Base-by-base conservation (phyloP, 2,888 invertebrate species). In the Coenonympha glycerion region DNA sequence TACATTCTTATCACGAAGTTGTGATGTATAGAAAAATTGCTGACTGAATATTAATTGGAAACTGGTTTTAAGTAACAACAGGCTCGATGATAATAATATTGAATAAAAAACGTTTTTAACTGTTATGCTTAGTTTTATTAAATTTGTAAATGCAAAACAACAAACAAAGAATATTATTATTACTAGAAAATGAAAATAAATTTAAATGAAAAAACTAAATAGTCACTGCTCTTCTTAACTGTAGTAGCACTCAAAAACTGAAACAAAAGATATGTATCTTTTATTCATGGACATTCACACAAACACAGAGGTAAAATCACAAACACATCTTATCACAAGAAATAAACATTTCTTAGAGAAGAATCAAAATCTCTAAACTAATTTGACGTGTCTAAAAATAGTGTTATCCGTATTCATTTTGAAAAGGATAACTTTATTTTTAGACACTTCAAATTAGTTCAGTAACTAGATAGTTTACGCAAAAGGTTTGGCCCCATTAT, bases 191-290 rank as follows among this genome's bases (percentile, higher is more conserved):
- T 47, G 53, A 45, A 33, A n/a, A n/a, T n/a, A n/a, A 28, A 52
- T 61, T 61, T 60, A 65, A 51, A 56, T 52, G 6, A 8, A 63
- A 63, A 61, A 63, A 52, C 63, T 59, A 8, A n/a, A n/a, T 69
- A 69, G 45, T 66, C 66, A 49, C 71, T 68, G 30, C 1, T 13
- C n/a, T 3, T 28, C n/a, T 24, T 0, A 26, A 3, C 26, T 26
- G 26, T n/a, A 26, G n/a, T n/a, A n/a, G n/a, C 13, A 8, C 6
- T 28, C 4, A 6, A 3, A 2, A 13, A 30, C 30, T 30, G 30
- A 4, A 30, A 30, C 30, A 30, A 30, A 13, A 30, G n/a, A n/a
- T n/a, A 30, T n/a, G n/a, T 28, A 28, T 3, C 2, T 28, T 28
- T 11, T n/a, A 26, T 28, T n/a, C 9, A n/a, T 9, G 24, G n/a